Evolutionary conservation across 2,797 vertebrate species (phyloP).

Genomic region (Rhynchotus rufescens): DNA sequence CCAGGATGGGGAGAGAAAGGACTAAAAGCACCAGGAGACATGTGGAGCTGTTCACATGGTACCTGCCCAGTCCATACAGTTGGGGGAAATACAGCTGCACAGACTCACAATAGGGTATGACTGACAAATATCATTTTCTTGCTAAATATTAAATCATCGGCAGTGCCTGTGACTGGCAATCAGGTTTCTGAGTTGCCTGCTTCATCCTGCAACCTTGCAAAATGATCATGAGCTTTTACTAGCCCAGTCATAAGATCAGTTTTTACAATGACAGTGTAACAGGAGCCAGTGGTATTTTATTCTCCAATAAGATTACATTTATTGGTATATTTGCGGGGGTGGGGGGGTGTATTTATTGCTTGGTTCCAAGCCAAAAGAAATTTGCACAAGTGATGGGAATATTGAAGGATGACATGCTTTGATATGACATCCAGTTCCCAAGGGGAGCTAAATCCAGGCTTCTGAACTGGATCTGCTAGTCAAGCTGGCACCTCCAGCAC

Average conservation of each 20-base stretch:
- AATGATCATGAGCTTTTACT: not conserved
- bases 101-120: not conserved
- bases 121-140: not conserved
- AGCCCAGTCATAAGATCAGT: not conserved
- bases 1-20: not conserved
- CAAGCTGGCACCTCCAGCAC: not conserved
- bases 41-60: constrained; percentile 3
- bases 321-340: not conserved
- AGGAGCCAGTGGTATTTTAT: not conserved
- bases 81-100: not conserved
- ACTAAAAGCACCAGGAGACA: not conserved
- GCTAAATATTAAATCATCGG: not conserved
- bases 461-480: not conserved
- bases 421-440: not conserved
- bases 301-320: not conserved
- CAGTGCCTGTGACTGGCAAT: not conserved
- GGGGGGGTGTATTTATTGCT: not conserved
- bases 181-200: not conserved
- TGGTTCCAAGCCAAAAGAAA: not conserved
- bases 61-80: not conserved
- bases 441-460: not conserved
- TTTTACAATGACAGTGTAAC: not conserved
- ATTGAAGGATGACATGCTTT: not conserved
- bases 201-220: not conserved
- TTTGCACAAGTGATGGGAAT: not conserved